These are phyloP conservation scores for Galago senegalensis DNA, from an alignment of 2,797 vertebrate genomes.

Conservation along the genomic window DNA sequence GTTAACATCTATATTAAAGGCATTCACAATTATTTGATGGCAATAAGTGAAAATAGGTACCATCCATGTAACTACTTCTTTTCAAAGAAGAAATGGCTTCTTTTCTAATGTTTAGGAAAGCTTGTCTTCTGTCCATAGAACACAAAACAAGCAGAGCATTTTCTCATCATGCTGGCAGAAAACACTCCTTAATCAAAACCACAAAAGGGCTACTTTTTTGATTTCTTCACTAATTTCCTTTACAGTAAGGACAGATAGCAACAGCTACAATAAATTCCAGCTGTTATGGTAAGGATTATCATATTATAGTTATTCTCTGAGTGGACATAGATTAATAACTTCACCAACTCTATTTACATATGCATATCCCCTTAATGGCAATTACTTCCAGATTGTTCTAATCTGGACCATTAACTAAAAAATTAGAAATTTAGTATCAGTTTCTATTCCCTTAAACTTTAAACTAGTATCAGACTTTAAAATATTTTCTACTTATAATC, in stretches of 20 bases:
- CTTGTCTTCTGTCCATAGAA: neutral
- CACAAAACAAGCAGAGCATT: conserved; percentile 4
- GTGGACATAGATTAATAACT: neutral
- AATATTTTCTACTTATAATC: conserved; percentile 10
- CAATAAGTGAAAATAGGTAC: neutral
- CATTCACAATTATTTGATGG: neutral
- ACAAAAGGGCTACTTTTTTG: neutral
- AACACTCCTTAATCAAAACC: conserved; percentile 47
- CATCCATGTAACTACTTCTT: neutral
- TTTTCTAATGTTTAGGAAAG: conserved; percentile 1
- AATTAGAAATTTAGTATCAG: conserved; percentile 19
- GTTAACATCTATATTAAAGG: neutral
- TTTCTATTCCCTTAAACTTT: conserved; percentile 13
- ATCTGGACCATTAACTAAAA: conserved; percentile 26
- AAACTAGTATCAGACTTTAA: conserved; percentile 16
- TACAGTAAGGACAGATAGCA: neutral
- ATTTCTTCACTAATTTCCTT: conserved; percentile 22
- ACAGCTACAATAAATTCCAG: neutral
- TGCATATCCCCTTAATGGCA: neutral
- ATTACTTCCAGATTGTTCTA: conserved; percentile 27
- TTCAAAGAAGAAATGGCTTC: conserved; percentile 13
- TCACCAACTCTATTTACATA: neutral
- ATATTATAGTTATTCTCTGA: neutral
- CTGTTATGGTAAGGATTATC: neutral
- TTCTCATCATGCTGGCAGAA: conserved; percentile 9